phyloP scores from a whole-genome alignment of 2,797 vertebrate species.

The Acanthornis magna region DNA sequence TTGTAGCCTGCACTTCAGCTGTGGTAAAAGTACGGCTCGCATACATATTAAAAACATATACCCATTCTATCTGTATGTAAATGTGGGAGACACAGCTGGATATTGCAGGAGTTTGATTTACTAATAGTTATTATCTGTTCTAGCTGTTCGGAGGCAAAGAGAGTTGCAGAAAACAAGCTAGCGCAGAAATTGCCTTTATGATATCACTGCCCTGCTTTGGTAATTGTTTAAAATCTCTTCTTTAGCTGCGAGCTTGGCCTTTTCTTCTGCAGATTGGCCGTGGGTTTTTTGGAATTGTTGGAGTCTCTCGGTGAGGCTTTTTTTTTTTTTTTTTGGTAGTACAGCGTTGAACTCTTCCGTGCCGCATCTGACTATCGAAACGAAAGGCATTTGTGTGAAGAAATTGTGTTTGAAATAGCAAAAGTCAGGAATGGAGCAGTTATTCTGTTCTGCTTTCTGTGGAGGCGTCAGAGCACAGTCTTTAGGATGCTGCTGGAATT shows the following conservation, averaged over 20 bases:
- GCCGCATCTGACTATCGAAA: background rate
- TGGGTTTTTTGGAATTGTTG: background rate
- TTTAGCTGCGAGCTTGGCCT: constrained; percentile 58
- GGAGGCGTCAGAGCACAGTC: background rate
- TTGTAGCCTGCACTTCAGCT: constrained; percentile 76
- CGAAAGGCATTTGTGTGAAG: background rate
- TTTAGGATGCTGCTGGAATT: background rate
- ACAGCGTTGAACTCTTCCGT: background rate
- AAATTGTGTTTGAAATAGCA: background rate
- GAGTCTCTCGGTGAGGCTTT: background rate
- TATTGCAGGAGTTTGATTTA: constrained; percentile 95
- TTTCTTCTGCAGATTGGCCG: constrained; percentile 11
- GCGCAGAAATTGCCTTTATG: constrained; percentile 82
- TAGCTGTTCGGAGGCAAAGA: constrained; percentile 84
- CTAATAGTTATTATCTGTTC: constrained; percentile 99
- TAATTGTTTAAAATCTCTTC: constrained; percentile 77
- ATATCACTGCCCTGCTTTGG: constrained; percentile 66
- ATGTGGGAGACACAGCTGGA: constrained; percentile 97
- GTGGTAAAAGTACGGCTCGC: constrained; percentile 76
- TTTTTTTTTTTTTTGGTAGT: background rate
- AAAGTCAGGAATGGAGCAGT: background rate
- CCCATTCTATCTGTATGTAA: constrained; percentile 99
- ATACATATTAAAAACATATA: constrained; percentile 97
- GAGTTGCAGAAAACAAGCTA: constrained; percentile 78
- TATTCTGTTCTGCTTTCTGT: background rate